A percentile compares a stretch with the other conserved stretches of the same genome.
Evolutionary conservation across 2,113 vertebrate species (phyloP).

Genomic region (Sisor rabdophorus): DNA sequence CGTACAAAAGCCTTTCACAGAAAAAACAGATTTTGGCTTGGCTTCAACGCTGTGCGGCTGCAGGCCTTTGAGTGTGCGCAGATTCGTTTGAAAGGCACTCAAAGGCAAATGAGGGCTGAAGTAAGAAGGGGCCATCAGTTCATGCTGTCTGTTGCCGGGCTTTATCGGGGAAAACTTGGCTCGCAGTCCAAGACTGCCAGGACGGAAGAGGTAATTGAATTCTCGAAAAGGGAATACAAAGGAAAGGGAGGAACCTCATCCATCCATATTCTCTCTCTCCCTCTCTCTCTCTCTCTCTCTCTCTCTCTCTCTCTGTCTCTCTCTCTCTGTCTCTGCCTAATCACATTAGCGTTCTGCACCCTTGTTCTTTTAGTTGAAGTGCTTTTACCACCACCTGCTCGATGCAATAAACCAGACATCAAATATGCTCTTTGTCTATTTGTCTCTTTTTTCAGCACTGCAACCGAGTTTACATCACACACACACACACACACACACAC

Average conservation of each 20-base stretch:
- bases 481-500: background rate
- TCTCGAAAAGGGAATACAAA: constrained; percentile 45
- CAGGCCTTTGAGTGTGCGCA: constrained; percentile 28
- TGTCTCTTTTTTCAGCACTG: constrained; percentile 18
- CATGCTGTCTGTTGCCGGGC: constrained; percentile 32
- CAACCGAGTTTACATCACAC: constrained; percentile 25
- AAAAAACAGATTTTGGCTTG: background rate
- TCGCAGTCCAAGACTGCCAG: constrained; percentile 36
- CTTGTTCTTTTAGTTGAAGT: constrained; percentile 30
- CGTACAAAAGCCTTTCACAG: constrained; percentile 22
- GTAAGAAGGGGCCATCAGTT: constrained; percentile 37
- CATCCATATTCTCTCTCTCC: constrained; percentile 25
- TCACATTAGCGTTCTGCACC: constrained; percentile 38
- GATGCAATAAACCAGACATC: constrained; percentile 45
- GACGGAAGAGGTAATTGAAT: constrained; percentile 47
- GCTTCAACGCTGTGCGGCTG: background rate
- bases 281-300: constrained; percentile 8
- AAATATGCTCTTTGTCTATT: constrained; percentile 29
- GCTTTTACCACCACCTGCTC: constrained; percentile 49
- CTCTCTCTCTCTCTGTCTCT: constrained; percentile 7
- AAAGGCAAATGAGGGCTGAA: constrained; percentile 38
- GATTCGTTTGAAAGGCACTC: constrained; percentile 36
- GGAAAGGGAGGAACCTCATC: constrained; percentile 14
- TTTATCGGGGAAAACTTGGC: constrained; percentile 43
- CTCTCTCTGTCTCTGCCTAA: constrained; percentile 5